Evolutionary conservation across 2,113 vertebrate species (phyloP).

Genomic region (Rhombomys opimus): DNA sequence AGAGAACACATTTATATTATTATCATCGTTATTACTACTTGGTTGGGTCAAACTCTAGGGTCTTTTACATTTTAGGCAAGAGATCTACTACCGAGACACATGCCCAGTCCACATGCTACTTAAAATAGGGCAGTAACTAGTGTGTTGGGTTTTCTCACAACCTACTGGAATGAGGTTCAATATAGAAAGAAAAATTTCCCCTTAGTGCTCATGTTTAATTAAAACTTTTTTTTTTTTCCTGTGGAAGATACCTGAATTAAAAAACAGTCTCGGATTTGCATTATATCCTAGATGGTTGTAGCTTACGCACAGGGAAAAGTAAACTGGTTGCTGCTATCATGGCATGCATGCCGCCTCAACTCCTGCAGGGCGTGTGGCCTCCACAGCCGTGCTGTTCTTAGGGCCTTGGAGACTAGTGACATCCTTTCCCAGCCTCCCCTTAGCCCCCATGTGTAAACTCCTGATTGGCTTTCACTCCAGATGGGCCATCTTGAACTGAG

Average conservation of each 20-base stretch:
- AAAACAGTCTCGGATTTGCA: background rate
- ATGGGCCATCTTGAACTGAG: background rate
- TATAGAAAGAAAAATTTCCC: background rate
- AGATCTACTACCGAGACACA: background rate
- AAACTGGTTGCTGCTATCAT: background rate
- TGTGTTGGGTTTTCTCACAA: background rate
- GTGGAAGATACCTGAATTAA: background rate
- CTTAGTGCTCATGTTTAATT: conserved; percentile 46
- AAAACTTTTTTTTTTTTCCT: background rate
- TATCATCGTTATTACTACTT: background rate
- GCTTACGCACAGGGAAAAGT: background rate
- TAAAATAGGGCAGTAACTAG: background rate
- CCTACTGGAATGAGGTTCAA: background rate
- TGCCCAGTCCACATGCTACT: background rate
- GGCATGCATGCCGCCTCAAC: background rate
- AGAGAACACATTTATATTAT: background rate
- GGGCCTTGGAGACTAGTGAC: background rate
- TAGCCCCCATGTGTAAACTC: background rate
- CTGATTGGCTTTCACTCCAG: conserved; percentile 21
- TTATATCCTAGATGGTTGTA: background rate
- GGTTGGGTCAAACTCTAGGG: background rate
- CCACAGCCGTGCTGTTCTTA: background rate
- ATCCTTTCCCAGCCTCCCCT: background rate
- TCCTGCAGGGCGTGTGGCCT: background rate
- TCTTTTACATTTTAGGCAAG: background rate